phyloP scores from a whole-genome alignment of 2,888 invertebrate genomes.

The Deilephila elpenor region DNA sequence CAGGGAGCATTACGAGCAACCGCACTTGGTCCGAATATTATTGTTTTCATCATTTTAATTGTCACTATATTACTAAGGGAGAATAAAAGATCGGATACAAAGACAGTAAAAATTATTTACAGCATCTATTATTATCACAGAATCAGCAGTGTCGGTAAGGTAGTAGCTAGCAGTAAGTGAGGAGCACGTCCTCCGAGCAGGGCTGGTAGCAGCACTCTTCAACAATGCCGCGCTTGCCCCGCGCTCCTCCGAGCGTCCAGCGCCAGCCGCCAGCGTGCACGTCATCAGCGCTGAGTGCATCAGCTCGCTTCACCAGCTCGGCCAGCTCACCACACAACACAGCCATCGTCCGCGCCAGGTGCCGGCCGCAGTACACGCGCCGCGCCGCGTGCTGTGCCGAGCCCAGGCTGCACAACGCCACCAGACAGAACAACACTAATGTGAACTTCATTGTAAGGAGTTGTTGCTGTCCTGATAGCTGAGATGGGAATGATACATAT shows the following conservation, averaged over 20 bases:
- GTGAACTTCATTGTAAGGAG: not conserved
- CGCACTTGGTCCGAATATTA: too few relatives aligned
- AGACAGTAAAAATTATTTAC: too few relatives aligned
- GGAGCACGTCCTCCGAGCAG: slow-evolving; percentile 12
- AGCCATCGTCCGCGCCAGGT: not conserved
- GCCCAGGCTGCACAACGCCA: not conserved
- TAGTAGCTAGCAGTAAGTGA: slow-evolving; percentile 17
- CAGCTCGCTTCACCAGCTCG: slow-evolving; percentile 17
- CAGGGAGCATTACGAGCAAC: too few relatives aligned
- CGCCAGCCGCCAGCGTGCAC: not conserved
- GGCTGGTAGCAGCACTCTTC: slow-evolving; percentile 28
- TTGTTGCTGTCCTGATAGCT: not conserved
- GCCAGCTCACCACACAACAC: not conserved
- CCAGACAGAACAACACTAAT: not conserved
- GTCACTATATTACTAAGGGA: too few relatives aligned
- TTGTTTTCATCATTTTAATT: too few relatives aligned
- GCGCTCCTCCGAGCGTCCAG: not conserved
- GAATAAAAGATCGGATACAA: too few relatives aligned
- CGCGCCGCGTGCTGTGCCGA: not conserved
- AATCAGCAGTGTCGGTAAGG: not conserved
- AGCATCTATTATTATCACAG: not conserved
- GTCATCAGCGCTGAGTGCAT: not conserved
- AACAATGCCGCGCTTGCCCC: slow-evolving; percentile 21
- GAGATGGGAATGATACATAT: not conserved
- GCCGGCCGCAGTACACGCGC: slow-evolving; percentile 16